Evolutionary conservation across 2,797 vertebrate species (phyloP).

Genomic region (Smutsia gigantea): DNA sequence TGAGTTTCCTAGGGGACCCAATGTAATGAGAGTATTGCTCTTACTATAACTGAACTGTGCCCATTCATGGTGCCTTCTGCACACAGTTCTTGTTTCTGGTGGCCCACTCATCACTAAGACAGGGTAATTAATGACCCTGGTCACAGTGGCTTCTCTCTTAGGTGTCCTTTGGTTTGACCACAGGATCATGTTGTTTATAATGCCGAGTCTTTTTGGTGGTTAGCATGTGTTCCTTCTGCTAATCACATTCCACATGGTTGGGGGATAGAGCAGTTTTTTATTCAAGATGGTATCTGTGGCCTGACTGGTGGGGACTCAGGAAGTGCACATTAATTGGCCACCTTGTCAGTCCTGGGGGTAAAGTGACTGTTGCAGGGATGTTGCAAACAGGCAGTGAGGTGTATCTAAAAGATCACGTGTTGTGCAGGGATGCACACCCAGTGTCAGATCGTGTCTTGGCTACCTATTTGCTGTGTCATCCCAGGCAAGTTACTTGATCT

Average conservation of each 20-base stretch:
- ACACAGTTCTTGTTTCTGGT: conserved; percentile 30
- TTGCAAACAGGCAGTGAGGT: background rate
- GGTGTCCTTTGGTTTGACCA: background rate
- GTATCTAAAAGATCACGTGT: rapidly evolving
- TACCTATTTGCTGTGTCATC: background rate
- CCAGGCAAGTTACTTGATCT: background rate
- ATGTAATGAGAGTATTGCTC: conserved; percentile 63
- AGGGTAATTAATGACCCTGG: background rate
- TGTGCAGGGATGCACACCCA: rapidly evolving
- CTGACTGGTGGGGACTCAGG: background rate
- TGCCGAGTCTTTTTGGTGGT: background rate
- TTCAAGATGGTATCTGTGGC: background rate
- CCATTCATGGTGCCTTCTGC: background rate
- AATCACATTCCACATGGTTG: rapidly evolving
- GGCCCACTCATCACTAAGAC: conserved; percentile 45
- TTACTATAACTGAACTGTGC: background rate
- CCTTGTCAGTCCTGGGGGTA: background rate
- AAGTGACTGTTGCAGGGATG: background rate
- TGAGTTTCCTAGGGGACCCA: conserved; percentile 22
- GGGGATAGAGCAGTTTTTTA: background rate
- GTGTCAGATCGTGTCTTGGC: background rate
- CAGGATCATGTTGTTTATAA: background rate
- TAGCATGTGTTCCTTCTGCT: background rate
- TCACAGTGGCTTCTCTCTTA: background rate
- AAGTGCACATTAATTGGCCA: rapidly evolving